Evolutionary conservation across 2,888 invertebrate species (phyloP).

Genomic region (Caenorhabditis auriculariae): DNA sequence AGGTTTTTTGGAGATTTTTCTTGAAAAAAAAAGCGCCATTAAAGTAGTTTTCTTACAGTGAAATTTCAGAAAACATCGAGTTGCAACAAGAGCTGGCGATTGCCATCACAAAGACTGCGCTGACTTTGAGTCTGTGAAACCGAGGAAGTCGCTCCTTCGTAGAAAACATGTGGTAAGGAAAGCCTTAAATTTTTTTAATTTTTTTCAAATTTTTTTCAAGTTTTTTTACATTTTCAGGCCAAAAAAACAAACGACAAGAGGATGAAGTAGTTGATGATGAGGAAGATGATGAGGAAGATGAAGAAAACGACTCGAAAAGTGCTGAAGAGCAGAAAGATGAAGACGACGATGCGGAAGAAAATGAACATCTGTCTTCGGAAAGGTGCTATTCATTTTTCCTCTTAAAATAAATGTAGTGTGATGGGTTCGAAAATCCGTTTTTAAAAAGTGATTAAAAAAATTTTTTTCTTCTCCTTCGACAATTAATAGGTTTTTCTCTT

Average conservation of each 20-base stretch:
- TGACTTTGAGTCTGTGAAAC: conserved; percentile 12
- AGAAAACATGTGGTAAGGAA: conserved; percentile 8
- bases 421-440: too few species aligned
- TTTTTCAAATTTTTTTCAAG: not conserved
- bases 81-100: too few species aligned
- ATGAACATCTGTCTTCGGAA: too few species aligned
- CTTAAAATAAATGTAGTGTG: too few species aligned
- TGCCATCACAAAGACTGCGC: conserved; percentile 22
- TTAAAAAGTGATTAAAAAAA: too few species aligned
- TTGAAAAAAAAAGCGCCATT: too few species aligned
- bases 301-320: conserved; percentile 5
- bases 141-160: conserved; percentile 18
- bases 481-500: too few species aligned
- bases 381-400: too few species aligned
- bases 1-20: too few species aligned
- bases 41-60: not conserved
- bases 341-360: conserved; percentile 23
- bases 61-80: conserved; percentile 3
- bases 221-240: not conserved
- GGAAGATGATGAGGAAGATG: conserved; percentile 33
- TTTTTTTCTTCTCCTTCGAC: too few species aligned
- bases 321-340: conserved; percentile 9
- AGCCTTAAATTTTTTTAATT: too few species aligned
- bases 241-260: conserved; percentile 9
- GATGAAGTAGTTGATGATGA: conserved; percentile 25